Conservation (phyloP, 2,888 invertebrate species). For the Frankliniella intonsa region DNA sequence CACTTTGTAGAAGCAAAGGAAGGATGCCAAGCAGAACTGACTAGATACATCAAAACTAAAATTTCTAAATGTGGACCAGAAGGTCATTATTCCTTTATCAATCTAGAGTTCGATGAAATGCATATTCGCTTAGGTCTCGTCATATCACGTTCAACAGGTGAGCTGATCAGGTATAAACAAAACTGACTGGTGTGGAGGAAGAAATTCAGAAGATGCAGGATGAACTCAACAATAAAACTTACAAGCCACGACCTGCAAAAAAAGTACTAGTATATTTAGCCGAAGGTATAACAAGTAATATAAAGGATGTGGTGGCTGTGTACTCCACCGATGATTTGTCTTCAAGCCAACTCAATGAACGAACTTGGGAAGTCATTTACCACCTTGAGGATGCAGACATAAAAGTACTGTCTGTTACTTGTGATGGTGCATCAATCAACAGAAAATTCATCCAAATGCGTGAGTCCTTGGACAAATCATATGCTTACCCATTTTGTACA, state of each 20-base stretch:
- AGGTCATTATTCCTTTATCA: not conserved
- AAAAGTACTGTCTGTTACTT: not conserved
- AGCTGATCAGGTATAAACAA: not conserved
- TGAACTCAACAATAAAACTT: not conserved
- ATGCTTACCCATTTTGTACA: not conserved
- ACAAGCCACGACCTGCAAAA: not conserved
- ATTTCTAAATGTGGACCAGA: not conserved
- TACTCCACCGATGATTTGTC: not conserved
- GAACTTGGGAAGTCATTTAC: not conserved
- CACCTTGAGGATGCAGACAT: not conserved
- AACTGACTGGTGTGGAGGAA: not conserved
- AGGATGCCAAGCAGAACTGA: not conserved
- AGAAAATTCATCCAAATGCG: not conserved
- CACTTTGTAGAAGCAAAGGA: not conserved
- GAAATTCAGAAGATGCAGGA: not conserved
- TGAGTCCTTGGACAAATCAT: not conserved
- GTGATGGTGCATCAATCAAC: not conserved
- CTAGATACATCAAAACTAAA: not conserved
- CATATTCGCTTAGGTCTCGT: not conserved
- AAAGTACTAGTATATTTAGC: not conserved
- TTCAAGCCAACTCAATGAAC: not conserved
- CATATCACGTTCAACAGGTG: not conserved
- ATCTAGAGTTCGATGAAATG: not conserved
- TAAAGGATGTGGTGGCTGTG: not conserved
- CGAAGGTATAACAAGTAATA: not conserved